Evolutionary conservation across 1,140 invertebrate genomes (phyloP), one percentile per base, ranked within the genome.

Genomic region (Phthorimaea operculella): DNA sequence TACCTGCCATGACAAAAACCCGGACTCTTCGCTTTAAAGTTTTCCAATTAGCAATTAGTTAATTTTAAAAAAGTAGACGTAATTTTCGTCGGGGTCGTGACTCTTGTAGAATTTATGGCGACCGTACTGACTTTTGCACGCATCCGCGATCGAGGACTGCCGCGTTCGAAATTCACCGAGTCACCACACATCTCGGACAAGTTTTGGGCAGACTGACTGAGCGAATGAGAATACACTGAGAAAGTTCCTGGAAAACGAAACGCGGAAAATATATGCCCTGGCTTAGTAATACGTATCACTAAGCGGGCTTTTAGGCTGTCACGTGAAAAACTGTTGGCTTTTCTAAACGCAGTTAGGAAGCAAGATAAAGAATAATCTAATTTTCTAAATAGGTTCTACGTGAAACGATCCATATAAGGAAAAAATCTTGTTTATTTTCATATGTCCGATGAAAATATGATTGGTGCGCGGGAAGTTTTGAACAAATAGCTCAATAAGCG

Each of bases 41-140:
- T 74, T 76, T 71, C 64, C 67, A 78, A 80, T 80, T 73, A 79
- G 60, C 70, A 73, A 81, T 78, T 76, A 73, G 68, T 79, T 78
- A 73, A 79, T 81, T 75, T 68, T 76, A 76, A 76, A 79, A 64
- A 58, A 54, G 56, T 57, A 51, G 52, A 60, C 33, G 36, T 17
- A 52, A 52, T 55, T 39, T 49, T 33, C 36, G 34, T 18, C 39
- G 18, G 50, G 52, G 56, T 62, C 63, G 62, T 55, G 64, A 53
- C 71, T 59, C 66, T 70, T 60, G 54, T 68, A 52, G 57, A 67
- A 68, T 74, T 79, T 74, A 76, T 61, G 63, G 63, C 57, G 62
- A 67, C 73, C 70, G 68, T 63, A 69, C 72, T 74, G 66, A 71
- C 69, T 79, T 76, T 79, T 80, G 76, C 70, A 83, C 77, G 76